Base-by-base conservation (phyloP, 2,797 vertebrate species). In the Sebastes baramenuke region DNA sequence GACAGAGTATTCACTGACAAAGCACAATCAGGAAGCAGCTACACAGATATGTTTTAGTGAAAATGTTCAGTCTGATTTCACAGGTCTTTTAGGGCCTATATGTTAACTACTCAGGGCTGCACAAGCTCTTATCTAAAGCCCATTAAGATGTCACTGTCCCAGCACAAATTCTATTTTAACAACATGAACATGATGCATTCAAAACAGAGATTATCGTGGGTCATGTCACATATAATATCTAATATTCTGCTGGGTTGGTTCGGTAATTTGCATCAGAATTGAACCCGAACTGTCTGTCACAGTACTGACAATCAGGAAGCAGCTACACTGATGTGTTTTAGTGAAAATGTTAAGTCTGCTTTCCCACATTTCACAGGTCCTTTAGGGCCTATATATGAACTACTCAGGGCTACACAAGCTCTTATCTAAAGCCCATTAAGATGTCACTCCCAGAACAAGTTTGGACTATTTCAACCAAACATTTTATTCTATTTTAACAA, bases 401-500 rank as follows among this genome's bases (percentile, higher is more conserved):
- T 67, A 49, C 27, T 52, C 67, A 52, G 32, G 18, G 65, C 49
- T n/a, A 5, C 49, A 20, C 13, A 12, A 24, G 10, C 56, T 82
- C 58, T 86, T 10, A 75, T 56, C 72, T 70, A 83, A 82, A 86
- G 36, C 68, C 67, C 72, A 68, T 81, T 83, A 67, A 75, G 18
- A 67, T 18, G 30, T 58, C 30, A 65, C 24, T 22, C 4, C 4
- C 20, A 3, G 14, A 25, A 36, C 58, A 71, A 11, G 13, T 34
- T 68, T 22, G 6, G 2, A 55, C 2, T 4, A 18, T 10, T 72
- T 56, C 8, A 75, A 10, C 6, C 6, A 25, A 46, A 62, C 24
- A 0, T 9, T 24, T 36, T 34, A 18, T 14, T 10, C 1, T 38
- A 10, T 62, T 68, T 49, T 68, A 69, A 6, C 67, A 27, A 30